Percentiles rank a stretch among this genome's conserved stretches.
phyloP scores from a whole-genome alignment of 2,888 invertebrate species.

The Dysmachus trigonus region DNA sequence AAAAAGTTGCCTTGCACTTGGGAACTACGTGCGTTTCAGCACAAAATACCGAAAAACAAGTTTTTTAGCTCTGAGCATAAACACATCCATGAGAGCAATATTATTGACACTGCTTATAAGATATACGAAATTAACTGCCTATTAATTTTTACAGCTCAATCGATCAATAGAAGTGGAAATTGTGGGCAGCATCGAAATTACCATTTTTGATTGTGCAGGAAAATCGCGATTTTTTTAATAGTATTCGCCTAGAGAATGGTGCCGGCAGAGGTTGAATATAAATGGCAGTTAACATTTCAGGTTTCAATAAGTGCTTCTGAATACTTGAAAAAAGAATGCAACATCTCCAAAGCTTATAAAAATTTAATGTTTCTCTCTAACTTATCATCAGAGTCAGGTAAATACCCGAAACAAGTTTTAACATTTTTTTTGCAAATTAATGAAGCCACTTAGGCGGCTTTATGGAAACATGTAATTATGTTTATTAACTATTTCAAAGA shows the following conservation, averaged over 20 bases:
- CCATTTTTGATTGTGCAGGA: too few relatives aligned
- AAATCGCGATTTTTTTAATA: not conserved
- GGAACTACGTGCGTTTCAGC: not conserved
- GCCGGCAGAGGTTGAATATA: not conserved
- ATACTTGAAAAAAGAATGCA: not conserved
- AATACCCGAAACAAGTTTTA: not conserved
- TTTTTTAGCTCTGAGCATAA: not conserved
- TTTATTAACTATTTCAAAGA: not conserved
- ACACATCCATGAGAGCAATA: not conserved
- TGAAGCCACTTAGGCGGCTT: not conserved
- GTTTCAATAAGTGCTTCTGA: not conserved
- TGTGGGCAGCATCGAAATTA: not conserved
- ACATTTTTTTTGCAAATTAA: not conserved
- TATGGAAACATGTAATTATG: not conserved
- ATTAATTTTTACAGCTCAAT: not conserved
- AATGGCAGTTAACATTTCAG: not conserved
- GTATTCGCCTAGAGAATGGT: not conserved
- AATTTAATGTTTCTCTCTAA: not conserved
- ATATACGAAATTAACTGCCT: not conserved
- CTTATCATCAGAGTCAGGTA: not conserved
- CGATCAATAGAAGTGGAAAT: not conserved
- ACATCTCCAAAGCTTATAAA: not conserved
- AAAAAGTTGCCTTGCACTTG: not conserved
- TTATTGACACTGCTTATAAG: not conserved
- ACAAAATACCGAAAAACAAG: not conserved